Base-by-base conservation (phyloP, 1,140 invertebrate genomes). In the Drosophila nannoptera region DNA sequence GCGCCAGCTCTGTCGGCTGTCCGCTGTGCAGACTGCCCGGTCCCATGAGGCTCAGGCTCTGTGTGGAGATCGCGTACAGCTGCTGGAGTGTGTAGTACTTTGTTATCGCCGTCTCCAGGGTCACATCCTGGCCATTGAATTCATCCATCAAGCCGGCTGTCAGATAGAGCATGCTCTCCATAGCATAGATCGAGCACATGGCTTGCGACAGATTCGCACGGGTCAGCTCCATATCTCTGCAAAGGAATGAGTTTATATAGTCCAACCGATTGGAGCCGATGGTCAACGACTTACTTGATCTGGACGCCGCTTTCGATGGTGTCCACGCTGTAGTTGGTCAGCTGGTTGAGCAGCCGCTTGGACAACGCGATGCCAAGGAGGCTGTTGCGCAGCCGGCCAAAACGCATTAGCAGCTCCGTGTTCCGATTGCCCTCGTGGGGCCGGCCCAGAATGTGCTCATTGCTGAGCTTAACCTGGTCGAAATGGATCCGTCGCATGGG, bases 151-250 rank as follows among this genome's bases (percentile, higher is more conserved):
- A 88, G 4, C 93, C 93, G 40, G 94, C 92, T 0, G 94, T 95
- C 31, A 95, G 75, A 87, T 95, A 97, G 0, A 93, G 89, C 90
- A 95, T 93, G 77, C 94, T 94, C 84, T 97, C 96, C 90, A 96
- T 94, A 0, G 92, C 92, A 86, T 96, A 97, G 0, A 77, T 67
- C 0, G 74, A 73, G 49, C 78, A 87, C 7, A 91, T 88, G 14
- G 93, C 90, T 75, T 91, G 90, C 2, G 91, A 91, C 62, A 95
- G 72, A 43, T 92, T 91, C 45, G 92, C 90, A 77, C 92, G 89
- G 4, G 93, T 90, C 0, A 92, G 49, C 14, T 92, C 92, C 81
- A 92, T 92, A 48, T 94, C 91, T 48, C 87, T 90, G 80, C 0
- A 92, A 52, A 11, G 5, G 6, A 11, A 0, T 1, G 7, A 40